A percentile compares a stretch with the other conserved stretches of the same genome.
Evolutionary conservation across 2,888 invertebrate genomes (phyloP).

Genomic region (Pseudococcus jackbeardsleyi): DNA sequence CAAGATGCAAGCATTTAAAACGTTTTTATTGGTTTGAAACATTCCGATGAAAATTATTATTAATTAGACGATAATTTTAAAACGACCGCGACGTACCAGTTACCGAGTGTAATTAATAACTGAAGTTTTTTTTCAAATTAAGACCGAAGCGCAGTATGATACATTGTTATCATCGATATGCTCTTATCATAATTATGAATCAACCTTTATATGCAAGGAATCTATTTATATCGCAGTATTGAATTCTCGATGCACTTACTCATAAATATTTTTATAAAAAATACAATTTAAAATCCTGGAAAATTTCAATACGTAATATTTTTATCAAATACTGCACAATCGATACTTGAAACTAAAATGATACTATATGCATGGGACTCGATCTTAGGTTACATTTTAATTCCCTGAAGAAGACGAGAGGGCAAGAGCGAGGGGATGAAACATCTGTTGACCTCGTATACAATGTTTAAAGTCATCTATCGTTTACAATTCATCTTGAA

Average conservation of each 20-base stretch:
- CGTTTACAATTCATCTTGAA: neutral
- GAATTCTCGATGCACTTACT: too few species aligned
- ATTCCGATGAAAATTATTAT: neutral
- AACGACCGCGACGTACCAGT: neutral
- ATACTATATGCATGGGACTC: neutral
- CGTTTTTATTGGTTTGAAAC: neutral
- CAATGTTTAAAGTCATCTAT: constrained; percentile 27
- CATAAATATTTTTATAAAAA: too few species aligned
- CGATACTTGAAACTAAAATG: neutral
- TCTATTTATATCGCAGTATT: too few species aligned
- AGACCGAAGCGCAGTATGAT: too few species aligned
- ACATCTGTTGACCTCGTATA: constrained; percentile 20
- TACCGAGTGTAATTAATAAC: neutral
- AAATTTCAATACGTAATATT: too few species aligned
- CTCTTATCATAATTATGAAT: too few species aligned
- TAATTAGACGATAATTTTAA: neutral
- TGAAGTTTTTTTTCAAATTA: neutral
- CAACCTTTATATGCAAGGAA: too few species aligned
- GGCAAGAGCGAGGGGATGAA: neutral
- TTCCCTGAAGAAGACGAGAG: neutral
- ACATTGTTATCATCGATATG: too few species aligned
- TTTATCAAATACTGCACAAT: neutral
- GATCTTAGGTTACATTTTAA: neutral
- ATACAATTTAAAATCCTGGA: too few species aligned
- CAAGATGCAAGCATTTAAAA: neutral